Percentiles rank a stretch among this genome's conserved stretches.
phyloP scores from a whole-genome alignment of 2,113 vertebrate species.

The Callopanchax toddi region DNA sequence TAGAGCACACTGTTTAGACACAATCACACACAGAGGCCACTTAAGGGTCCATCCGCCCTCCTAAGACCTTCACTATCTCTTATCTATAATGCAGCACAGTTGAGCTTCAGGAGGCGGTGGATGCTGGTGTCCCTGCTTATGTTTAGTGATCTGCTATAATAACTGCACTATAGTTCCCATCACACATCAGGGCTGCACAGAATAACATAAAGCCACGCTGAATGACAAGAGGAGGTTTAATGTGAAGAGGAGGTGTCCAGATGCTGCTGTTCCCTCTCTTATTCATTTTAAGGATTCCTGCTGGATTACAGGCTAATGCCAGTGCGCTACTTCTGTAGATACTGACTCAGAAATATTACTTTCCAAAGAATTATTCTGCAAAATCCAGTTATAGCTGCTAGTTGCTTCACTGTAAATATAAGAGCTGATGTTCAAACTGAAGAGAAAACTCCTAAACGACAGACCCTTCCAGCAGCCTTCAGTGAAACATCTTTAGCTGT shows the following conservation, averaged over 20 bases:
- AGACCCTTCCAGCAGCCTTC: background rate
- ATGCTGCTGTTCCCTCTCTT: constrained; percentile 53
- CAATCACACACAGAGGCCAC: constrained; percentile 38
- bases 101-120: constrained; percentile 1
- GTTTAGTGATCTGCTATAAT: background rate
- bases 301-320: constrained; percentile 46
- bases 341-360: constrained; percentile 42
- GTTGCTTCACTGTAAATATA: background rate
- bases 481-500: background rate
- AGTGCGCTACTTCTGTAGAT: constrained; percentile 39
- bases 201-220: constrained; percentile 18
- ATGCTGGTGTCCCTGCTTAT: constrained; percentile 6
- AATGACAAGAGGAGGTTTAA: constrained; percentile 42
- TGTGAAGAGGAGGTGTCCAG: constrained; percentile 57
- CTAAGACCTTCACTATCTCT: constrained; percentile 50
- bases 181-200: background rate
- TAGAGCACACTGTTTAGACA: constrained; percentile 31
- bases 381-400: constrained; percentile 13
- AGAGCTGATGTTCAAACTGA: background rate
- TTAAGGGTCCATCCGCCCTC: constrained; percentile 47
- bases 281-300: constrained; percentile 61
- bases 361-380: constrained; percentile 3
- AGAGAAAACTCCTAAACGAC: background rate
- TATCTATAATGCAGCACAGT: constrained; percentile 63
- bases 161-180: background rate